phyloP scores from a whole-genome alignment of 2,888 invertebrate species.

The Epinotia demarniana region DNA sequence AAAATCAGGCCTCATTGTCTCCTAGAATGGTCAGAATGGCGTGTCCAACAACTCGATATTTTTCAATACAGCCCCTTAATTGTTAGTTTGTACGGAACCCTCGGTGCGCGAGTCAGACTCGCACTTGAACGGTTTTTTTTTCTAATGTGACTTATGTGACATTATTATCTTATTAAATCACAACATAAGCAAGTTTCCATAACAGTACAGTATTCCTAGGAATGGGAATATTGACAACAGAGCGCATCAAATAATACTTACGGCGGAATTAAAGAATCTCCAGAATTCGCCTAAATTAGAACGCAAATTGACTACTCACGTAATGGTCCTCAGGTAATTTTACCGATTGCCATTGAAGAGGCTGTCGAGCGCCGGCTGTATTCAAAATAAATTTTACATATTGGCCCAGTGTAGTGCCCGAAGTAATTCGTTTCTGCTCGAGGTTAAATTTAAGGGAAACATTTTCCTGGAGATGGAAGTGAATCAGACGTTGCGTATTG shows the following conservation, averaged over 20 bases:
- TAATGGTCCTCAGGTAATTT: constrained; percentile 58
- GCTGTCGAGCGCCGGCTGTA: constrained; percentile 42
- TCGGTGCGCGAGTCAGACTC: too few relatives aligned
- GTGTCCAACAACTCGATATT: too few relatives aligned
- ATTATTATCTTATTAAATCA: too few relatives aligned
- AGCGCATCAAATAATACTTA: neutral
- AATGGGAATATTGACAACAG: neutral
- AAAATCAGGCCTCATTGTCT: too few relatives aligned
- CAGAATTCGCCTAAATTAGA: constrained; percentile 31
- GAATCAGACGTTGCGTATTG: neutral
- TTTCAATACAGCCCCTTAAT: too few relatives aligned
- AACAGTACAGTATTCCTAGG: neutral
- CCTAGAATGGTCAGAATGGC: too few relatives aligned
- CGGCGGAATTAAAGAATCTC: constrained; percentile 26
- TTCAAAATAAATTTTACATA: constrained; percentile 49
- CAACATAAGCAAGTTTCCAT: too few relatives aligned
- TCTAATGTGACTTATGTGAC: too few relatives aligned
- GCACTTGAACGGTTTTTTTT: too few relatives aligned
- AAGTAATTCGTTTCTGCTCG: constrained; percentile 50
- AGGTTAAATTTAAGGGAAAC: constrained; percentile 48
- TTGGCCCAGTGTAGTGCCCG: constrained; percentile 34
- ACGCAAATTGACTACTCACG: constrained; percentile 41
- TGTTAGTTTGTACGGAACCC: too few relatives aligned
- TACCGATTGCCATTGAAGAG: constrained; percentile 57
- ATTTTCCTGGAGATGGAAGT: constrained; percentile 29